These are phyloP conservation scores for Cydia splendana DNA, from an alignment of 1,140 invertebrate species.

Conservation along the genomic window DNA sequence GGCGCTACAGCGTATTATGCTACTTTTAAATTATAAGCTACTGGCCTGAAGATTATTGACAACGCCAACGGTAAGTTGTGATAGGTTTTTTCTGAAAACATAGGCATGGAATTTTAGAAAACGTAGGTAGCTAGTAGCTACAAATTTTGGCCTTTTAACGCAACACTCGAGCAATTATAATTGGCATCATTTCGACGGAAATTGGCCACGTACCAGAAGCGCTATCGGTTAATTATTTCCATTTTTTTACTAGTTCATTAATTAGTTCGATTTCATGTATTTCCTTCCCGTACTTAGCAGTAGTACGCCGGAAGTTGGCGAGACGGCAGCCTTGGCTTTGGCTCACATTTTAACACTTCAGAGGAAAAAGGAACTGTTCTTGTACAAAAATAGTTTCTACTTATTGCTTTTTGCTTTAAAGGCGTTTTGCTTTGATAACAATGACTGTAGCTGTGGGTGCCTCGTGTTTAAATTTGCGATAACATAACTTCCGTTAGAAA, in stretches of 20 bases:
- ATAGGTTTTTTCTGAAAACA: too few species aligned
- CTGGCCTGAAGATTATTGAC: too few species aligned
- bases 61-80: too few species aligned
- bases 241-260: conserved; percentile 23
- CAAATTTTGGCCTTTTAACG: too few species aligned
- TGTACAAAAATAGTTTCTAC: neutral
- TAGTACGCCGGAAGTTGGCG: conserved; percentile 9
- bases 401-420: neutral
- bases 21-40: too few species aligned
- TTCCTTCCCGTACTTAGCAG: conserved; percentile 14
- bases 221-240: neutral
- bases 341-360: conserved; percentile 10
- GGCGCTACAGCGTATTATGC: too few species aligned
- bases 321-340: conserved; percentile 23
- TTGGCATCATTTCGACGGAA: neutral
- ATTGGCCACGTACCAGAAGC: neutral
- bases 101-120: too few species aligned
- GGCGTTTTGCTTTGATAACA: conserved; percentile 1
- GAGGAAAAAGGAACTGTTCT: neutral
- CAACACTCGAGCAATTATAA: neutral
- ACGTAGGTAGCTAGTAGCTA: too few species aligned
- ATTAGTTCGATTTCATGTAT: neutral
- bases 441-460: neutral
- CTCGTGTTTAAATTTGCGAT: conserved; percentile 4
- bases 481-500: neutral